Conservation (phyloP, 1,140 invertebrate genomes). For the Drosophila parabipectinata region DNA sequence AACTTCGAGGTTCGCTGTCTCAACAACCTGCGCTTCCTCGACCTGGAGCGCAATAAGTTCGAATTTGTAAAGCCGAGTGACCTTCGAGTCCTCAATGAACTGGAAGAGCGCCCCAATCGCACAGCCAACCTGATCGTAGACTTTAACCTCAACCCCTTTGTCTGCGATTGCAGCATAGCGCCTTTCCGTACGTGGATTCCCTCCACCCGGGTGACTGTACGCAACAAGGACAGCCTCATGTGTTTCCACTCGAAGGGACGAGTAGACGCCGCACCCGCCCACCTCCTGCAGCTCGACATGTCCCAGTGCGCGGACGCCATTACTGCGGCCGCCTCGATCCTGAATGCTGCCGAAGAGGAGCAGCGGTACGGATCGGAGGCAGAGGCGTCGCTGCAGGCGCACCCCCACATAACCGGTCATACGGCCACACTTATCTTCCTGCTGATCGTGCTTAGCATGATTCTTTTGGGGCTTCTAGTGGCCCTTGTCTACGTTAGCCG, state of each 20-base stretch:
- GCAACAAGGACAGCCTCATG: conserved; percentile 85
- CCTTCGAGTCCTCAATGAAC: conserved; percentile 86
- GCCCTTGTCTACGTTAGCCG: conserved; percentile 87
- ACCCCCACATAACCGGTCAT: conserved; percentile 76
- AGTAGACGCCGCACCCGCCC: conserved; percentile 68
- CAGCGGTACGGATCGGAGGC: conserved; percentile 38
- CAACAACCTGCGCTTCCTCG: conserved; percentile 88
- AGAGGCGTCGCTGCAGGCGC: conserved; percentile 29
- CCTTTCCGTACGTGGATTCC: conserved; percentile 88
- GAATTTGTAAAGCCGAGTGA: conserved; percentile 86
- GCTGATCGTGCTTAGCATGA: conserved; percentile 86
- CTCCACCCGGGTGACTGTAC: conserved; percentile 86
- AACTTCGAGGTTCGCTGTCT: conserved; percentile 89
- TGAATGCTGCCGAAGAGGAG: conserved; percentile 62
- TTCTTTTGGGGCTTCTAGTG: conserved; percentile 85
- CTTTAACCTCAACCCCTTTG: conserved; percentile 88
- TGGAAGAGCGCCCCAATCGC: conserved; percentile 84
- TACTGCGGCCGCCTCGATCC: conserved; percentile 70
- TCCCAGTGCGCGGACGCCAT: conserved; percentile 76
- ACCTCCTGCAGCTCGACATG: conserved; percentile 82
- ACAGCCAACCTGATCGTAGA: conserved; percentile 88
- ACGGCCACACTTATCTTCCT: conserved; percentile 85
- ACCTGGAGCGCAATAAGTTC: conserved; percentile 90
- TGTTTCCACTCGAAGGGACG: conserved; percentile 83
- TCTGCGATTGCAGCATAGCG: conserved; percentile 87